Percentiles rank a stretch among this genome's conserved stretches.
Conservation (phyloP, 1,140 invertebrate genomes). For the Hylaeus anthracinus region DNA sequence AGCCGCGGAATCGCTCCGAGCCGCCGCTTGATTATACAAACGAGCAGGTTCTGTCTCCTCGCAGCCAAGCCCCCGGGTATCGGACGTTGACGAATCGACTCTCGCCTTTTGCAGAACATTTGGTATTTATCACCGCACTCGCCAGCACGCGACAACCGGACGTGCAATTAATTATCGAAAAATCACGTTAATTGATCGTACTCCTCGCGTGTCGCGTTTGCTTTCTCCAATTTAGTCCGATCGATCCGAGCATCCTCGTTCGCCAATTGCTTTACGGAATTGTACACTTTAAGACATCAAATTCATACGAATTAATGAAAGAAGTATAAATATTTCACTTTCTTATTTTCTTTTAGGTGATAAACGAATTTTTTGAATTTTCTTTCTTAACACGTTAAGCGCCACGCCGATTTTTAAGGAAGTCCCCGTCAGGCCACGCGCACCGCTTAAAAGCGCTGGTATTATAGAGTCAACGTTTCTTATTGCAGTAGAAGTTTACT, state of each 20-base stretch:
- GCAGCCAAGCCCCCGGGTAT: conserved; percentile 6
- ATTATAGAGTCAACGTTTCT: no score
- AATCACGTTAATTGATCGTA: conserved; percentile 60
- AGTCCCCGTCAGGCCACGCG: no score
- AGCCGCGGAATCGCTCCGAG: conserved; percentile 25
- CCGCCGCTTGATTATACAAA: conserved; percentile 48
- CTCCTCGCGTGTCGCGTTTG: conserved; percentile 18
- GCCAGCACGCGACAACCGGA: conserved; percentile 43
- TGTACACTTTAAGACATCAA: no score
- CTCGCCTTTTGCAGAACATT: conserved; percentile 50
- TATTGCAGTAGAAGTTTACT: no score
- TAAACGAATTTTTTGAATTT: no score
- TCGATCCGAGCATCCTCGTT: not conserved
- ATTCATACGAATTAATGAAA: no score
- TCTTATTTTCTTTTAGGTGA: no score
- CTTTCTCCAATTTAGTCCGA: conserved; percentile 17
- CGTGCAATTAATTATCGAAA: conserved; percentile 62
- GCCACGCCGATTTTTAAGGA: no score
- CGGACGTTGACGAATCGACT: conserved; percentile 58
- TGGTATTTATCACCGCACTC: conserved; percentile 52
- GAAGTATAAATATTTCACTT: no score
- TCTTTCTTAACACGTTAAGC: no score
- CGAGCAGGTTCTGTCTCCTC: conserved; percentile 17
- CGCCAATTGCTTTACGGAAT: no score
- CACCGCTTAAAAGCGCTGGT: no score